phyloP scores from a whole-genome alignment of 2,113 vertebrate genomes.

The Colaptes auratus region DNA sequence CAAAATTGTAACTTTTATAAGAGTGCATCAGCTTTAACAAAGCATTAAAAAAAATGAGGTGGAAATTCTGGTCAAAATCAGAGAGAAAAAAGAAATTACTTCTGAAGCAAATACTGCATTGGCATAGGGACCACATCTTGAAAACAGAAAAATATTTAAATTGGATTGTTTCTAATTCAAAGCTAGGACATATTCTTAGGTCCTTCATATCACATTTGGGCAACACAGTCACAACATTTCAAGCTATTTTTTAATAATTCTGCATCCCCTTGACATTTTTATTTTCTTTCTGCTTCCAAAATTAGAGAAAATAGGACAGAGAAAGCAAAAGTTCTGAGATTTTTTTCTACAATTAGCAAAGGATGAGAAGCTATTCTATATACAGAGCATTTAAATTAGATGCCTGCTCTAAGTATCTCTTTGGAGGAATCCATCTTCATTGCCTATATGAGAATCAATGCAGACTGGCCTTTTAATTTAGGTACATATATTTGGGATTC shows the following conservation, averaged over 20 bases:
- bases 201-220: background rate
- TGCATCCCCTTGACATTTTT: background rate
- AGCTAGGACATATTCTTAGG: background rate
- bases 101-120: background rate
- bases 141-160: background rate
- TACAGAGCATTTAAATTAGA: slow-evolving; percentile 5
- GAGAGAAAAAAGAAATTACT: background rate
- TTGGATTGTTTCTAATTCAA: background rate
- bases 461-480: slow-evolving; percentile 30
- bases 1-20: background rate
- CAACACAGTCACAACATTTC: background rate
- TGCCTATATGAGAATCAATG: background rate
- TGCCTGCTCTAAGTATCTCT: background rate
- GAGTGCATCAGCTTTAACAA: background rate
- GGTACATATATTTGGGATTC: slow-evolving; percentile 1
- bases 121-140: background rate
- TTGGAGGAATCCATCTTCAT: slow-evolving; percentile 13
- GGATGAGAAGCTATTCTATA: slow-evolving; percentile 8
- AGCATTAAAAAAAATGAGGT: background rate
- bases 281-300: background rate
- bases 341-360: slow-evolving; percentile 33
- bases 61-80: background rate
- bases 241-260: background rate
- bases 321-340: background rate
- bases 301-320: slow-evolving; percentile 1